These are phyloP conservation scores for Dryococelus australis DNA, from an alignment of 2,888 invertebrate species.

Conservation along the genomic window DNA sequence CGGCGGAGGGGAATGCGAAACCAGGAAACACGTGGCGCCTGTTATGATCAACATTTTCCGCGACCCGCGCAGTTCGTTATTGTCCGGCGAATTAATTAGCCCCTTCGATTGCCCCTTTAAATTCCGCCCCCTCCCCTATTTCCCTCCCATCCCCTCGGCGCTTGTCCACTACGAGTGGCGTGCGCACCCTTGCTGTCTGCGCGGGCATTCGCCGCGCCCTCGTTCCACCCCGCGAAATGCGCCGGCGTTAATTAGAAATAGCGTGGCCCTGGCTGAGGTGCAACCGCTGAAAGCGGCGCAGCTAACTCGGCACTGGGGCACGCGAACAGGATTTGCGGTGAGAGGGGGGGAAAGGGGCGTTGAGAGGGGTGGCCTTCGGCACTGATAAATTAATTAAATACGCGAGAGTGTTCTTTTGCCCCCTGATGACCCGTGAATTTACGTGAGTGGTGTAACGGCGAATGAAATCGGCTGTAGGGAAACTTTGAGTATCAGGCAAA, in stretches of 20 bases:
- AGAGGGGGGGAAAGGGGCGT: background rate
- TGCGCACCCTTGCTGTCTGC: too few species aligned
- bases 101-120: constrained; percentile 2
- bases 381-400: background rate
- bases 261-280: background rate
- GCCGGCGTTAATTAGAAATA: background rate
- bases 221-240: background rate
- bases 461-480: too few species aligned
- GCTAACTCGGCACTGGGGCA: background rate
- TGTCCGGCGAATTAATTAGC: constrained; percentile 16
- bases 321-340: background rate
- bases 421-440: background rate
- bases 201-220: too few species aligned
- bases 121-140: background rate
- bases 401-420: background rate
- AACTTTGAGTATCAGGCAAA: too few species aligned
- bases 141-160: background rate
- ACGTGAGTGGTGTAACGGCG: too few species aligned
- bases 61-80: background rate
- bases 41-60: background rate
- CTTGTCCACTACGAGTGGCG: too few species aligned
- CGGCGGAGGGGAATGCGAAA: too few species aligned
- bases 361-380: background rate
- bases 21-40: background rate
- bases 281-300: background rate